Conservation (phyloP, 2,888 invertebrate genomes). For the Lissocephala sabroskyi region DNA sequence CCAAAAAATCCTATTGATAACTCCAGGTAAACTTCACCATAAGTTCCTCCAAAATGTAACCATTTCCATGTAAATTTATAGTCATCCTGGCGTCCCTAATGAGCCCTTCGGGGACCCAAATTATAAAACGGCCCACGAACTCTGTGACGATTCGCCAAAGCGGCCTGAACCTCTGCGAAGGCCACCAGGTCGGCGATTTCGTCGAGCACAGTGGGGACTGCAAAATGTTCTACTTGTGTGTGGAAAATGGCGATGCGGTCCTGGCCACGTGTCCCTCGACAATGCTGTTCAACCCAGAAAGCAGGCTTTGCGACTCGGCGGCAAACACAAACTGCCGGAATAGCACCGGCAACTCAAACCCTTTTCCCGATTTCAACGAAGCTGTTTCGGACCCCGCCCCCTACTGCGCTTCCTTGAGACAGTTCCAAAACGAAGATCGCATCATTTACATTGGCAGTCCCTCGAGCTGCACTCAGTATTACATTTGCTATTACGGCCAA, state of each 20-base stretch:
- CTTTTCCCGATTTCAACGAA: constrained; percentile 20
- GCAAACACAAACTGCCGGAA: constrained; percentile 49
- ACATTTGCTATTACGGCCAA: constrained; percentile 69
- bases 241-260: constrained; percentile 52
- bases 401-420: constrained; percentile 40
- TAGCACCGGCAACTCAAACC: constrained; percentile 5
- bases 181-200: constrained; percentile 58
- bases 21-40: no score
- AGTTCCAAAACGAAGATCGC: constrained; percentile 34
- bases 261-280: constrained; percentile 65
- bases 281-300: constrained; percentile 68
- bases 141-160: constrained; percentile 51
- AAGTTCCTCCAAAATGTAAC: no score
- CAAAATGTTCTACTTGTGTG: constrained; percentile 64
- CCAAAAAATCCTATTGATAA: no score
- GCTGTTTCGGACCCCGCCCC: constrained; percentile 36
- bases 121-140: constrained; percentile 49
- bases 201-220: constrained; percentile 62
- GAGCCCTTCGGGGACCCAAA: no score
- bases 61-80: no score
- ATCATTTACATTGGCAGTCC: constrained; percentile 63
- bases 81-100: no score
- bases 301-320: constrained; percentile 64
- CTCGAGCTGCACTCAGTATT: constrained; percentile 62
- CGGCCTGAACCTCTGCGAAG: constrained; percentile 34